Evolutionary conservation across 2,113 vertebrate species (phyloP).

Genomic region (Colaptes auratus): DNA sequence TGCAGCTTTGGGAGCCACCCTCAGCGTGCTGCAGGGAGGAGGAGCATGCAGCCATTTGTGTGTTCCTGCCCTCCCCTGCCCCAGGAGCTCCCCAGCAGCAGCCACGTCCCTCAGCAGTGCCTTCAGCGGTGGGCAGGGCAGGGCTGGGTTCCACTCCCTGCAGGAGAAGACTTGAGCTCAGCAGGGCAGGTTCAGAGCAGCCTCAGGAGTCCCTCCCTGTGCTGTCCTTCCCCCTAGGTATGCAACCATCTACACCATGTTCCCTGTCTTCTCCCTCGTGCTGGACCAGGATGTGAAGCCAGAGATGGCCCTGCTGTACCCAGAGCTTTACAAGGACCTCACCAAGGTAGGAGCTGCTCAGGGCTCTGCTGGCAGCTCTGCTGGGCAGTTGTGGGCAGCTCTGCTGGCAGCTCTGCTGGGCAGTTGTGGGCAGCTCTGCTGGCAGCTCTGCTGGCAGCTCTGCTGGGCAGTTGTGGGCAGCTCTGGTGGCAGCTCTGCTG

Average conservation of each 20-base stretch:
- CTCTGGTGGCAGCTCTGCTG: neutral
- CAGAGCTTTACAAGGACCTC: conserved; percentile 98
- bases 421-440: neutral
- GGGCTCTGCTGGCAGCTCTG: neutral
- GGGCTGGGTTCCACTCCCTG: neutral
- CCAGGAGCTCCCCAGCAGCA: neutral
- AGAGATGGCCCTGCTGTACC: conserved; percentile 94
- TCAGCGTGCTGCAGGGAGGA: neutral
- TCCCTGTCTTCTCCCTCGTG: conserved; percentile 96
- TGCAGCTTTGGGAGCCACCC: neutral
- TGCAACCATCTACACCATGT: conserved; percentile 98
- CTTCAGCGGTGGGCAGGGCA: no score
- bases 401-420: neutral
- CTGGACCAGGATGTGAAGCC: conserved; percentile 98
- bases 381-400: no score
- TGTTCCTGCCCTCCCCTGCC: neutral
- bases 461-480: no score
- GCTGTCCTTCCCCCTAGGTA: conserved; percentile 78
- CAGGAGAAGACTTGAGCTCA: neutral
- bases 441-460: no score
- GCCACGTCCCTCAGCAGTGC: no score
- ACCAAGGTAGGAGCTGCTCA: conserved; percentile 85
- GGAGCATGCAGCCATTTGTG: rapidly evolving
- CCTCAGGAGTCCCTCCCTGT: neutral
- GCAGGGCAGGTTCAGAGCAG: neutral